Percentiles rank a stretch among this genome's conserved stretches.
Evolutionary conservation across 2,797 vertebrate genomes (phyloP).

Genomic region (Toxotes lorentzi): DNA sequence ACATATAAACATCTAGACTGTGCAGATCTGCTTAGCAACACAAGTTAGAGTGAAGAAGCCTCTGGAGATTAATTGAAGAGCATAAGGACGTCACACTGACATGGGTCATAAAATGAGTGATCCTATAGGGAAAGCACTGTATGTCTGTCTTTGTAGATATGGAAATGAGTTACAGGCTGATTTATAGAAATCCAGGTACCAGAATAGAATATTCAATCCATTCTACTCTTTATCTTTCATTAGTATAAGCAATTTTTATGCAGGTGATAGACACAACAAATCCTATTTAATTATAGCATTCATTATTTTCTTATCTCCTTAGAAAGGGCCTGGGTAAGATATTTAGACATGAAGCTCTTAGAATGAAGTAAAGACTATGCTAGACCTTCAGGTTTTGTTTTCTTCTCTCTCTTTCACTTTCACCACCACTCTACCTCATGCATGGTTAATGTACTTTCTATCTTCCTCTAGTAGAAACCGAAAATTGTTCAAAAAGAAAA

Average conservation of each 20-base stretch:
- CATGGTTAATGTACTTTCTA: slow-evolving; percentile 26
- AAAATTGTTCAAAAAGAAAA: slow-evolving; percentile 14
- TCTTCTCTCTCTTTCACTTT: slow-evolving; percentile 3
- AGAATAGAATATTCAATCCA: slow-evolving; percentile 8
- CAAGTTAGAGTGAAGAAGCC: not conserved
- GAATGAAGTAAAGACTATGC: slow-evolving; percentile 20
- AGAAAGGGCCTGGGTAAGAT: slow-evolving; percentile 27
- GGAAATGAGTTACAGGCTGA: not conserved
- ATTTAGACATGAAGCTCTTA: slow-evolving; percentile 48
- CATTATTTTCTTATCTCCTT: slow-evolving; percentile 55
- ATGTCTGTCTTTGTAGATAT: not conserved
- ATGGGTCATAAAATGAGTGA: not conserved
- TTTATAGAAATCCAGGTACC: not conserved
- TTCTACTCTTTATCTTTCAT: slow-evolving; percentile 37
- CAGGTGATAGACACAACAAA: slow-evolving; percentile 50
- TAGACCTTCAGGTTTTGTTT: not conserved
- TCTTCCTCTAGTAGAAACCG: slow-evolving; percentile 32
- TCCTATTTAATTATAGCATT: slow-evolving; percentile 54
- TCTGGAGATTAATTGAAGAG: slow-evolving; percentile 1
- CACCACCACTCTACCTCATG: not conserved
- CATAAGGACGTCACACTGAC: not conserved
- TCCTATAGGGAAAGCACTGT: not conserved
- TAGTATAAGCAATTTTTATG: slow-evolving; percentile 22
- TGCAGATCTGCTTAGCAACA: not conserved
- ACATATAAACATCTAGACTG: not conserved